These are phyloP conservation scores for Apodemus speciosus DNA, from an alignment of 2,113 vertebrate species.

Conservation along the genomic window DNA sequence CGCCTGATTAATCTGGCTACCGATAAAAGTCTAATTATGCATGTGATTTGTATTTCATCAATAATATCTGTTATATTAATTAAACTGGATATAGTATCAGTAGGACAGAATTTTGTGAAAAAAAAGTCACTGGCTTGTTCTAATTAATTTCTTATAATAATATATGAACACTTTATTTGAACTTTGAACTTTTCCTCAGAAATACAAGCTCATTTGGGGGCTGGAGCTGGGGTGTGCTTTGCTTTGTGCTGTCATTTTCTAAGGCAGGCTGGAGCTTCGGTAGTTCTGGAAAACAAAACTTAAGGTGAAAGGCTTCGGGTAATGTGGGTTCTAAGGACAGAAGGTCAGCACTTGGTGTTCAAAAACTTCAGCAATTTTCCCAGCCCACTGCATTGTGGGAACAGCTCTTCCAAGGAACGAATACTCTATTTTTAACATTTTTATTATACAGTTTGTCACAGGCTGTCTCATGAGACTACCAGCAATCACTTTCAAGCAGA, in stretches of 20 bases:
- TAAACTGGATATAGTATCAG: not conserved
- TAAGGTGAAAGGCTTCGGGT: conserved; percentile 28
- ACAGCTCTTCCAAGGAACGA: conserved; percentile 86
- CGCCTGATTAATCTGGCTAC: not conserved
- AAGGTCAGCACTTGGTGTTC: conserved; percentile 76
- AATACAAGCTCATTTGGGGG: not conserved
- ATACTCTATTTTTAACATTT: conserved; percentile 89
- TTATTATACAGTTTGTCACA: conserved; percentile 88
- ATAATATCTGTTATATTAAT: not conserved
- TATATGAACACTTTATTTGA: not conserved
- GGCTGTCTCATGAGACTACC: conserved; percentile 87
- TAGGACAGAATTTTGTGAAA: not conserved
- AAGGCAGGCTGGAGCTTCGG: not conserved
- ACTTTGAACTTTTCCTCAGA: conserved; percentile 31
- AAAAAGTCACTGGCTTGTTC: not conserved
- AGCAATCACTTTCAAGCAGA: conserved; percentile 85
- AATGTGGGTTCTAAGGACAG: conserved; percentile 66
- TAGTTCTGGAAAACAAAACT: conserved; percentile 63
- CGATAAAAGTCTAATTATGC: conserved; percentile 28
- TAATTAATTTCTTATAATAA: not conserved
- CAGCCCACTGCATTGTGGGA: conserved; percentile 89
- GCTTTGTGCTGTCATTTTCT: not conserved
- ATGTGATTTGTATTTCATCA: not conserved
- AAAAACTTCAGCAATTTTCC: conserved; percentile 87
- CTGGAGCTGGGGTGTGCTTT: not conserved